Evolutionary conservation across 2,797 vertebrate species (phyloP).

Genomic region (Clarias platycephalus): DNA sequence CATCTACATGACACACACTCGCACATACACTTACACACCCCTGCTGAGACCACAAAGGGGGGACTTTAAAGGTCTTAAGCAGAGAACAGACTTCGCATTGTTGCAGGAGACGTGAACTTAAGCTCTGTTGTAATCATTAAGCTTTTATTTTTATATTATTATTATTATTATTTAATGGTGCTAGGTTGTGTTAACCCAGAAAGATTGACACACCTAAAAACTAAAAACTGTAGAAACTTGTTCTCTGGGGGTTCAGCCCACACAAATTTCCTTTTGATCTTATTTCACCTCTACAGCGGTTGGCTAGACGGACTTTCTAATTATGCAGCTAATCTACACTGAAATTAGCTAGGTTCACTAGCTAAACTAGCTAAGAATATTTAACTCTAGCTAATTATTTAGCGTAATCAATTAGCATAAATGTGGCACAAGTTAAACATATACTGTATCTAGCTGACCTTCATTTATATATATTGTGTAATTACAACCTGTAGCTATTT

Average conservation of each 20-base stretch:
- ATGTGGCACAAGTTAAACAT: neutral
- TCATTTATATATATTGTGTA: neutral
- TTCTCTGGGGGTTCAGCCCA: neutral
- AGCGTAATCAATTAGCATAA: neutral
- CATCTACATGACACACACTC: constrained; percentile 22
- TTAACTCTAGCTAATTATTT: neutral
- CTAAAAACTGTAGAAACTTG: neutral
- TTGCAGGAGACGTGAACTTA: neutral
- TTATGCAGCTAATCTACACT: neutral
- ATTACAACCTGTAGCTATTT: neutral
- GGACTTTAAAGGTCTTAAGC: constrained; percentile 2
- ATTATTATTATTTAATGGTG: neutral
- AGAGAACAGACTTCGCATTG: neutral
- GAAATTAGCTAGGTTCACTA: neutral
- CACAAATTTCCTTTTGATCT: no score
- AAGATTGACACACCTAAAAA: no score
- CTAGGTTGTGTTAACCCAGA: neutral
- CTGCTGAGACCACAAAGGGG: constrained; percentile 8
- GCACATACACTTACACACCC: constrained; percentile 3
- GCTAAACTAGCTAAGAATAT: neutral
- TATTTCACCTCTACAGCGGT: neutral
- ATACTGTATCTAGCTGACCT: neutral
- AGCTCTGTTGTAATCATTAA: neutral
- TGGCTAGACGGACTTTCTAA: neutral
- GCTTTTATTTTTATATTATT: neutral